phyloP scores from a whole-genome alignment of 2,888 invertebrate genomes.

The Lycia hirtaria region DNA sequence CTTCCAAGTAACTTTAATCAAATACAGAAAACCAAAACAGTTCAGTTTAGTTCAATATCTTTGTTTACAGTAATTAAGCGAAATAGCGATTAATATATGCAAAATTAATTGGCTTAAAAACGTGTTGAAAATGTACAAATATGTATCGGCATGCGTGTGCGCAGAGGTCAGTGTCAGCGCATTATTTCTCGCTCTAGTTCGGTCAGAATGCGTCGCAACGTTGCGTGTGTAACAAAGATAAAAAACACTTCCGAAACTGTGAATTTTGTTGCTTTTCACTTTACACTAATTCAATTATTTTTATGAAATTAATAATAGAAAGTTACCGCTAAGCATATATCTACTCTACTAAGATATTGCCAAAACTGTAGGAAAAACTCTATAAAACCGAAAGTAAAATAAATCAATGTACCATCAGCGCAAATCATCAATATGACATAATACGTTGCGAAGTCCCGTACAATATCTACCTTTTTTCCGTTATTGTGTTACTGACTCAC shows the following conservation, averaged over 20 bases:
- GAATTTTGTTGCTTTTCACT: slow-evolving; percentile 11
- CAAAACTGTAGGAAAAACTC: not conserved
- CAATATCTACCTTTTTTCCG: slow-evolving; percentile 31
- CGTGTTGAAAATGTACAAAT: slow-evolving; percentile 13
- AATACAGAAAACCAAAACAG: no score
- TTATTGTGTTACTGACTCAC: slow-evolving; percentile 27
- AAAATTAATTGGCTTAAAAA: slow-evolving; percentile 8
- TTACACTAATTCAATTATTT: not conserved
- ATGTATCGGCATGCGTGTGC: slow-evolving; percentile 2
- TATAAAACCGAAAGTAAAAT: no score
- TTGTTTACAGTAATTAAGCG: not conserved
- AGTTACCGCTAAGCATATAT: not conserved
- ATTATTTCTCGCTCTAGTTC: slow-evolving; percentile 33
- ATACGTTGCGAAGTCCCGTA: slow-evolving; percentile 33
- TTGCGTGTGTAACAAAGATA: slow-evolving; percentile 16
- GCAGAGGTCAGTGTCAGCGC: slow-evolving; percentile 36
- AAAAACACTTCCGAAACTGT: slow-evolving; percentile 28
- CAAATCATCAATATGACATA: not conserved
- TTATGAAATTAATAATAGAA: not conserved
- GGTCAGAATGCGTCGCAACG: slow-evolving; percentile 16
- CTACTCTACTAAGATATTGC: not conserved
- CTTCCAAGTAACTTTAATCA: no score
- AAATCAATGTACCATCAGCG: no score
- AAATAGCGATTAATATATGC: not conserved
- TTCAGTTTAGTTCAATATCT: no score